phyloP scores from a whole-genome alignment of 2,797 vertebrate genomes.

The Hephaestus fuliginosus region DNA sequence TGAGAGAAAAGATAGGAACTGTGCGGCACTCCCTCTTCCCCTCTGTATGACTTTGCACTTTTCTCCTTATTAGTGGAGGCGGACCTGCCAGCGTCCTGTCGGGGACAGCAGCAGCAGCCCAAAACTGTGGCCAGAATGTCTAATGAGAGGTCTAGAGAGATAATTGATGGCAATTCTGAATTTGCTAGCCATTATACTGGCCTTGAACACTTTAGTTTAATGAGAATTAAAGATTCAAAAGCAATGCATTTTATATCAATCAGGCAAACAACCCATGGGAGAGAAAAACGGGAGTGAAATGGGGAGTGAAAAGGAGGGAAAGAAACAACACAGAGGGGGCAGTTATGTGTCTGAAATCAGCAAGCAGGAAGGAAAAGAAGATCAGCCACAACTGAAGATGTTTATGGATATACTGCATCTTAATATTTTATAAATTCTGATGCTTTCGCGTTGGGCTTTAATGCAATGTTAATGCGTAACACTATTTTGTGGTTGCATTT shows the following conservation, averaged over 20 bases:
- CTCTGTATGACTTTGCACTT: constrained; percentile 82
- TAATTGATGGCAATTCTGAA: constrained; percentile 79
- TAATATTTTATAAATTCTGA: background rate
- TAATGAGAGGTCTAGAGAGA: constrained; percentile 76
- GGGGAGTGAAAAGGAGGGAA: background rate
- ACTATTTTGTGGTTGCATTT: background rate
- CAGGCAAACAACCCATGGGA: constrained; percentile 68
- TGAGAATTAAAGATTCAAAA: constrained; percentile 82
- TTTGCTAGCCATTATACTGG: constrained; percentile 61
- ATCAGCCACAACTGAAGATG: constrained; percentile 25
- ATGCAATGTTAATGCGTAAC: background rate
- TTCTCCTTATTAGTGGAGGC: constrained; percentile 74
- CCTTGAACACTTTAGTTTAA: constrained; percentile 69
- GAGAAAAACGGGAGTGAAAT: background rate
- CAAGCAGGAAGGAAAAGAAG: constrained; percentile 27
- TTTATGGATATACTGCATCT: constrained; percentile 6
- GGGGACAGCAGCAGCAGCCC: constrained; percentile 56
- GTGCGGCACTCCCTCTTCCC: constrained; percentile 27
- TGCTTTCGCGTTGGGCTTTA: background rate
- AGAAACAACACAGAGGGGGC: constrained; percentile 14
- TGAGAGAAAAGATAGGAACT: constrained; percentile 24
- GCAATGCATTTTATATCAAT: constrained; percentile 79
- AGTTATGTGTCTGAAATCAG: constrained; percentile 39
- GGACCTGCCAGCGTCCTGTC: constrained; percentile 59
- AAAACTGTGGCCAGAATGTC: constrained; percentile 75